Conservation (phyloP, 2,113 vertebrate genomes). For the Reinhardtius hippoglossoides region DNA sequence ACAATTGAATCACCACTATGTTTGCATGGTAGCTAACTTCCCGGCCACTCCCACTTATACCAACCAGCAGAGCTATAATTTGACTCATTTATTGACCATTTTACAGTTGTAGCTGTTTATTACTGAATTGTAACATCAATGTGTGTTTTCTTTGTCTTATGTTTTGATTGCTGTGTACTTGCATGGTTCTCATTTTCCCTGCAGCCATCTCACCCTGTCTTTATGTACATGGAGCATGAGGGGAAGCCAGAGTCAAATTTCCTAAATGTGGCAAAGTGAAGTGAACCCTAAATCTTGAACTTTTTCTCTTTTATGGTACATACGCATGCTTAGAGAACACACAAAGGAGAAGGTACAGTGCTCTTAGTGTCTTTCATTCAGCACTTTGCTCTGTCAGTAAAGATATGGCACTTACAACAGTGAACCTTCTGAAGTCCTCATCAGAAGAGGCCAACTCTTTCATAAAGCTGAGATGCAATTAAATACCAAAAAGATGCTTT, state of each 20-base stretch:
- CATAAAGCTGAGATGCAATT: slow-evolving; percentile 79
- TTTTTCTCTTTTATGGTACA: background rate
- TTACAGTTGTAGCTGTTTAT: too few species aligned
- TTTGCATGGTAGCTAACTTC: too few species aligned
- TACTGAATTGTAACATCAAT: too few species aligned
- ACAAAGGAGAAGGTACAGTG: slow-evolving; percentile 23
- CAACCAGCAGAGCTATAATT: too few species aligned
- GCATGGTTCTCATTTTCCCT: background rate
- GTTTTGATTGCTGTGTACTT: too few species aligned
- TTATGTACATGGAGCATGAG: background rate
- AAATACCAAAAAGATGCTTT: slow-evolving; percentile 74
- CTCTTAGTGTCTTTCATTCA: slow-evolving; percentile 50
- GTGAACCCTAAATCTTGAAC: background rate
- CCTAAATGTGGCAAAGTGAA: background rate
- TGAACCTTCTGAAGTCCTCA: slow-evolving; percentile 78
- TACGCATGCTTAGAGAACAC: background rate
- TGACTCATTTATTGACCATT: too few species aligned
- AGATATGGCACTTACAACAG: slow-evolving; percentile 69
- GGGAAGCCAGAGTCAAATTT: background rate
- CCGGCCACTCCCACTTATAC: too few species aligned
- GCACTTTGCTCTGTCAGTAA: slow-evolving; percentile 62
- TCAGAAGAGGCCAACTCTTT: slow-evolving; percentile 73
- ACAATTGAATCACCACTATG: too few species aligned
- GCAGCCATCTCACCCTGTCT: background rate
- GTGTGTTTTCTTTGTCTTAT: too few species aligned